Evolutionary conservation across 1,140 invertebrate genomes (phyloP).

Genomic region (Cephus cinctus): DNA sequence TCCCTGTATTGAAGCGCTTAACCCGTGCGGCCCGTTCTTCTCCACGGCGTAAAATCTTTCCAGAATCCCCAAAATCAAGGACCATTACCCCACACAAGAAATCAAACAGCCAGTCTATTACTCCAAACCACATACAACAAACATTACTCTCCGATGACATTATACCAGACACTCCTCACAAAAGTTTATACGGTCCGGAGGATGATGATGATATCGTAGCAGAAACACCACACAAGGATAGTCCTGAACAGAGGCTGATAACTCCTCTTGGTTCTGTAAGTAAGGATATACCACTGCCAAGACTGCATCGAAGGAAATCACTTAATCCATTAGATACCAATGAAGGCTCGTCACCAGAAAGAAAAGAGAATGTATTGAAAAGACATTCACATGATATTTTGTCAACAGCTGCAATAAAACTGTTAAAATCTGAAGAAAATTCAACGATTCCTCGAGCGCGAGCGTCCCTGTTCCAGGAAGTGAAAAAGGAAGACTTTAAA

Average conservation of each 20-base stretch:
- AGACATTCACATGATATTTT: slow-evolving; percentile 25
- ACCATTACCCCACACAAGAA: slow-evolving; percentile 14
- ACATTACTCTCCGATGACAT: slow-evolving; percentile 21
- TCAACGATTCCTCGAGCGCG: slow-evolving; percentile 35
- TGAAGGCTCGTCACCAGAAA: slow-evolving; percentile 27
- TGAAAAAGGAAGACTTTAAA: slow-evolving; percentile 24
- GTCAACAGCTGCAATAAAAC: slow-evolving; percentile 17
- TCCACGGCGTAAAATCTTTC: slow-evolving; percentile 20
- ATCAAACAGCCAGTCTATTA: neutral
- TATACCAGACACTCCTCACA: slow-evolving; percentile 37
- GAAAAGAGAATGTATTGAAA: slow-evolving; percentile 28
- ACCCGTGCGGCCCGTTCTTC: slow-evolving; percentile 28
- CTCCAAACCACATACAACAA: slow-evolving; percentile 5
- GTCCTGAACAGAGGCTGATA: slow-evolving; percentile 28
- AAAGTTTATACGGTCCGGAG: slow-evolving; percentile 19
- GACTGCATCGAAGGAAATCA: slow-evolving; percentile 38
- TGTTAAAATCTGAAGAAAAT: slow-evolving; percentile 29
- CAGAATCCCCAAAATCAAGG: slow-evolving; percentile 11
- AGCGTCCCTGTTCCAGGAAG: slow-evolving; percentile 43
- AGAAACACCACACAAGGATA: slow-evolving; percentile 39
- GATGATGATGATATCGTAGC: slow-evolving; percentile 18
- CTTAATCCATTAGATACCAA: slow-evolving; percentile 19
- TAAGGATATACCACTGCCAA: slow-evolving; percentile 32
- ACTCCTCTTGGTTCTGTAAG: slow-evolving; percentile 40
- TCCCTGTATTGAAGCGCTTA: slow-evolving; percentile 31